Conservation (phyloP, 1,140 invertebrate genomes). For the Ephestia elutella region DNA sequence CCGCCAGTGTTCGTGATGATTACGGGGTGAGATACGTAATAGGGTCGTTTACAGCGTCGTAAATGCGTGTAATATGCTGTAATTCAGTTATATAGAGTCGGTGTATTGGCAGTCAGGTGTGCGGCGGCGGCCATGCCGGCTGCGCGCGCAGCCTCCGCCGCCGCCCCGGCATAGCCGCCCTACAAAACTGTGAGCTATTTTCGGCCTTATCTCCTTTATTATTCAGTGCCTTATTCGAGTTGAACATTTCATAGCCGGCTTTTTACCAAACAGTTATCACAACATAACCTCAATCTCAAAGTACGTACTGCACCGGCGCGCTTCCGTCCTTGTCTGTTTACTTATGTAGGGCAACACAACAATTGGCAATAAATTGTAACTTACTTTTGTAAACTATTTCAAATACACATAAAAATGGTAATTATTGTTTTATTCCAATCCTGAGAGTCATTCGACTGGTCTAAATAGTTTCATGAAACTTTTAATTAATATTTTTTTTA, state of each 20-base stretch:
- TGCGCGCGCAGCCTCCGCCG: constrained; percentile 63
- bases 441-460: constrained; percentile 12
- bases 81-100: constrained; percentile 59
- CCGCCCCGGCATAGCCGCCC: constrained; percentile 37
- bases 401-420: constrained; percentile 54
- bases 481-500: too few species aligned
- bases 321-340: constrained; percentile 27
- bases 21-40: constrained; percentile 25
- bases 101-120: constrained; percentile 66
- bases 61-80: constrained; percentile 41
- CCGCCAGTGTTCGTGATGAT: constrained; percentile 32
- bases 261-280: constrained; percentile 64
- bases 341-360: constrained; percentile 21
- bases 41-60: constrained; percentile 22
- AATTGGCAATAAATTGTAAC: constrained; percentile 58
- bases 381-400: constrained; percentile 30
- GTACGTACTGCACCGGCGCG: constrained; percentile 45
- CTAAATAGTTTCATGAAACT: not conserved
- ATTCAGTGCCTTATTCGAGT: constrained; percentile 41
- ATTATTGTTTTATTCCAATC: constrained; percentile 67
- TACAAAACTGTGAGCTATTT: constrained; percentile 36
- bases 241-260: constrained; percentile 38
- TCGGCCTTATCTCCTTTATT: constrained; percentile 41
- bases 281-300: constrained; percentile 69
- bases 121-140: constrained; percentile 63